Base-by-base conservation (phyloP, 2,888 invertebrate species). In the Lithophane leautieri region DNA sequence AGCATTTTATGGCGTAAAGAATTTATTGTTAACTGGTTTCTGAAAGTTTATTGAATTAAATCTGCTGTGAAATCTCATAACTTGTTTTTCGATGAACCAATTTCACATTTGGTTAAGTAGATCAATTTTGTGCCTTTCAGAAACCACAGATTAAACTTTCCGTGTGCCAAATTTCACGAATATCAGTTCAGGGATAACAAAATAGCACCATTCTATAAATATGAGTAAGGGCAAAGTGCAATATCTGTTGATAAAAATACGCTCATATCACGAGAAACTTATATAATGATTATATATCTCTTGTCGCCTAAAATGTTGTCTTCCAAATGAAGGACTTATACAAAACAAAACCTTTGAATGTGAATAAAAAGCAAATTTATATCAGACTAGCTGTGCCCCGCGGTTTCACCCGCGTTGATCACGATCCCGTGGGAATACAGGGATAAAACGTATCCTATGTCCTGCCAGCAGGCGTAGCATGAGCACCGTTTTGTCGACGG, bases 121-220 rank as follows among this genome's bases (percentile, higher is more conserved):
- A n/a, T 47, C 1, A 34, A 11, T 16, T 19, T 42, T 14, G 22
- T 73, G 25, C 0, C 8, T 75, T 73, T 58, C 50, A 62, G 34
- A 76, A 62, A 54, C 25, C 52, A 19, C 16, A 22, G 25, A 25
- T 44, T 22, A 14, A 47, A 76, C 16, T 12, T 63, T 42, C 66
- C 28, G 11, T 47, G 72, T 76, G 78, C 68, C 75, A 78, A 78
- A 67, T 47, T 63, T n/a, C 28, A 76, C 12, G 19, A 73, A 60
- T 28, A 40, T 22, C 12, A 7, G 1, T 71, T 67, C 4, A 44
- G 28, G 7, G 3, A 16, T n/a, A 61, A 16, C 1, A 12, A 50
- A 58, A 50, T 42, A 12, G 22, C 2, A n/a, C 14, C 25, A 40
- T 73, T 47, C 34, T 47, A 2, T 22, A 28, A 54, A n/a, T 54